Evolutionary conservation across 2,888 invertebrate species (phyloP).

Genomic region (Megastigmus dorsalis): DNA sequence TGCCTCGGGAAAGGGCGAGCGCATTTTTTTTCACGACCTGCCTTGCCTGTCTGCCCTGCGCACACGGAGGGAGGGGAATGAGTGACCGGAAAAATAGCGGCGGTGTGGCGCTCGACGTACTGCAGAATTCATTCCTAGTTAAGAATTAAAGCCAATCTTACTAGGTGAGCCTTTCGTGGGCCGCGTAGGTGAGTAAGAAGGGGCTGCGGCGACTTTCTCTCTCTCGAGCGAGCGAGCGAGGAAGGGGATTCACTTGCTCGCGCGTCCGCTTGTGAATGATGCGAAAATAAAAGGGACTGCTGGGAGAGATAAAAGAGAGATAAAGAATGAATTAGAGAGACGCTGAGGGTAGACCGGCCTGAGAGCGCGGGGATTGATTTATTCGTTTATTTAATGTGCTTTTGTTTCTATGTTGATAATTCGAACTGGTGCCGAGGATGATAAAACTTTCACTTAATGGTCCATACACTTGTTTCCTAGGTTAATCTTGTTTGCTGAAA

Average conservation of each 20-base stretch:
- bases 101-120: constrained; percentile 15
- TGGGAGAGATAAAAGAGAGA: constrained; percentile 27
- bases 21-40: constrained; percentile 7
- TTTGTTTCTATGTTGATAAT: too few species aligned
- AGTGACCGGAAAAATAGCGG: constrained; percentile 49
- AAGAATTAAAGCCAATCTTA: constrained; percentile 69
- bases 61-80: too few species aligned
- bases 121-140: constrained; percentile 65
- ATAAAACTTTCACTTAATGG: too few species aligned
- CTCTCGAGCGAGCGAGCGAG: too few species aligned
- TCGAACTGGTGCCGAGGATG: too few species aligned
- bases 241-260: constrained; percentile 14
- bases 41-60: neutral
- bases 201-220: too few species aligned
- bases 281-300: constrained; percentile 42
- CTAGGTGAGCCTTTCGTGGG: too few species aligned
- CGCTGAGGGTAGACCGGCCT: too few species aligned
- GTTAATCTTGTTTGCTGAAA: too few species aligned
- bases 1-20: neutral
- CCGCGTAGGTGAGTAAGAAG: constrained; percentile 3
- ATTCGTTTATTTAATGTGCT: too few species aligned
- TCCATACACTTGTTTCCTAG: too few species aligned
- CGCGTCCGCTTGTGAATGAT: constrained; percentile 48
- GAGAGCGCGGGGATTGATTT: too few species aligned
- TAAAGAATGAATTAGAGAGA: constrained; percentile 20